These are phyloP conservation scores for Mesitornis unicolor DNA, from an alignment of 2,113 vertebrate species.

Conservation along the genomic window DNA sequence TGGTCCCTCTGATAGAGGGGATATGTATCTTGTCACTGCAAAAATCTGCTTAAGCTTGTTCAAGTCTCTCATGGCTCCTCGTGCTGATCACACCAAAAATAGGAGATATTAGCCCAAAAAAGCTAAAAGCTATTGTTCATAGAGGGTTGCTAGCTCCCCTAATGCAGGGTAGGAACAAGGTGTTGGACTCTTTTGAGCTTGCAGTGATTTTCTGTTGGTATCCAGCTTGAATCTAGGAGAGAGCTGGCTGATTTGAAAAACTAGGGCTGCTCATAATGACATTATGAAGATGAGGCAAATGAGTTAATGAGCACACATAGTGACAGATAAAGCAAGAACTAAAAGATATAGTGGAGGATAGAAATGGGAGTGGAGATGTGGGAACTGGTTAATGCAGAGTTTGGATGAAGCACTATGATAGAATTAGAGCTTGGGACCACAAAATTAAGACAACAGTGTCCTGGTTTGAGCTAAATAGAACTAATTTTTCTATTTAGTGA, in stretches of 20 bases:
- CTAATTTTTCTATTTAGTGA: no score
- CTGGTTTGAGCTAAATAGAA: no score
- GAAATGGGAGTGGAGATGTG: not conserved
- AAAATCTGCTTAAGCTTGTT: not conserved
- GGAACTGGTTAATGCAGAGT: not conserved
- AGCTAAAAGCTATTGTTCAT: not conserved
- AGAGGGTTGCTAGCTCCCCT: not conserved
- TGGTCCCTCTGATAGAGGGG: not conserved
- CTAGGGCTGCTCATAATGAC: not conserved
- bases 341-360: not conserved
- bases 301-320: not conserved
- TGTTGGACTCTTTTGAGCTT: not conserved
- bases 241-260: not conserved
- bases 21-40: not conserved
- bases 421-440: not conserved
- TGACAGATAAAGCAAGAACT: not conserved
- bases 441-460: not conserved
- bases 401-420: not conserved
- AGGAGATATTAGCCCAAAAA: not conserved
- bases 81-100: not conserved
- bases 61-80: not conserved
- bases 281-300: not conserved
- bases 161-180: not conserved
- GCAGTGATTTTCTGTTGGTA: not conserved
- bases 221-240: not conserved